Evolutionary conservation across 2,797 vertebrate genomes (phyloP), one percentile per base, ranked within the genome.

Genomic region (Melopsittacus undulatus): DNA sequence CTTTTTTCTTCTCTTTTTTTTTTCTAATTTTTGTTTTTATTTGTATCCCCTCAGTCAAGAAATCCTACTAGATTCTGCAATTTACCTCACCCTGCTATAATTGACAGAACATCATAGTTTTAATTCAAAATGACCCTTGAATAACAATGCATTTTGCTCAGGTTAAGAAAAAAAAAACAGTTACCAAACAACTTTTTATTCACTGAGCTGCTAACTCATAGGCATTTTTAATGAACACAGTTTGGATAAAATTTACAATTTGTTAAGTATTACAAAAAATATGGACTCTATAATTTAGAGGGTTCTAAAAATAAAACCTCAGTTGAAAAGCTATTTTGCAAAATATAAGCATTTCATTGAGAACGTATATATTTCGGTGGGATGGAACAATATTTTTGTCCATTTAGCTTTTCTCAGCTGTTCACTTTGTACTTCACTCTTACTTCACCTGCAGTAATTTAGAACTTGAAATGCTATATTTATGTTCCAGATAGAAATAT

Each of bases 381-480:
- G 18, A 61, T 76, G 15, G 27, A 89, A 89, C 77, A 72, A 75
- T 86, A 87, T 80, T 48, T 89, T 79, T 7, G 2, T 10, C n/a
- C 40, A 10, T 89, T 76, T 82, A 10, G 30, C 73, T 93, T 82
- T 92, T 69, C 20, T 79, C 67, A 87, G 11, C 42, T 87, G 6
- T 80, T 64, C 32, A 36, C 16, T 19, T 75, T 48, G 17, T 40
- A 49, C 23, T 63, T 8, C 32, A 73, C 56, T 92, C 69, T 73
- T 91, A 87, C 23, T 91, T 94, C 42, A 91, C 84, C 36, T 63
- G 15, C 11, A 70, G 17, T 61, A 45, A 81, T 89, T 94, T 89
- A 72, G 21, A 85, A 57, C 21, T 54, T 23, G 46, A 83, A 59
- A 36, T 38, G 11, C 0, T 77, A 5, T 59, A 32, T 85, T 84